A percentile compares a stretch with the other conserved stretches of the same genome.
Conservation (phyloP, 2,113 vertebrate genomes). For the Balaeniceps rex region DNA sequence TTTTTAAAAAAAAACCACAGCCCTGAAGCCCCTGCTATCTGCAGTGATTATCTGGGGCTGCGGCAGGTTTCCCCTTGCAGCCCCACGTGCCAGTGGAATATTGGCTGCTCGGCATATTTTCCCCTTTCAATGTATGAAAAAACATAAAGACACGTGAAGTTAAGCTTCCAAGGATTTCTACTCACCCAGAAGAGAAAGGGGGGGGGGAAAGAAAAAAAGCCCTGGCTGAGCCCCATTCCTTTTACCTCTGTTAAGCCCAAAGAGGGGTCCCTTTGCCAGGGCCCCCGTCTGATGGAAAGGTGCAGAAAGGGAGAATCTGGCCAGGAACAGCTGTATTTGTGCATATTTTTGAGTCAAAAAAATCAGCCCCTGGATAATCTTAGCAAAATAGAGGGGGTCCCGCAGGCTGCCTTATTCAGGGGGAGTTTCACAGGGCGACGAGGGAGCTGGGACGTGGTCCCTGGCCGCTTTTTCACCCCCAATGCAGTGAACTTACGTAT, state of each 20-base stretch:
- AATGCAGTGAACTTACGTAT: accelerated
- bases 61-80: neutral
- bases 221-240: neutral
- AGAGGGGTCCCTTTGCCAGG: neutral
- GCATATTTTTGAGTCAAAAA: neutral
- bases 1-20: neutral
- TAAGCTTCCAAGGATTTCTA: constrained; percentile 22
- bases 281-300: neutral
- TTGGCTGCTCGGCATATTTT: constrained; percentile 18
- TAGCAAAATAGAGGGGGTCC: neutral
- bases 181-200: neutral
- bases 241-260: neutral
- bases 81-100: neutral
- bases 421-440: neutral
- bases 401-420: accelerated
- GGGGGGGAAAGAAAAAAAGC: neutral
- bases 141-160: neutral
- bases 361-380: neutral
- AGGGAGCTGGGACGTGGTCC: no score
- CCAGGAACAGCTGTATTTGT: neutral
- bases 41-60: neutral
- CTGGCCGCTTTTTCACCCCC: neutral
- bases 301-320: neutral
- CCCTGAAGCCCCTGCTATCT: neutral
- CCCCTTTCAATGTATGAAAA: neutral